Evolutionary conservation across 1,140 invertebrate genomes (phyloP), one percentile per base, ranked within the genome.

Genomic region (Aplysia californica): DNA sequence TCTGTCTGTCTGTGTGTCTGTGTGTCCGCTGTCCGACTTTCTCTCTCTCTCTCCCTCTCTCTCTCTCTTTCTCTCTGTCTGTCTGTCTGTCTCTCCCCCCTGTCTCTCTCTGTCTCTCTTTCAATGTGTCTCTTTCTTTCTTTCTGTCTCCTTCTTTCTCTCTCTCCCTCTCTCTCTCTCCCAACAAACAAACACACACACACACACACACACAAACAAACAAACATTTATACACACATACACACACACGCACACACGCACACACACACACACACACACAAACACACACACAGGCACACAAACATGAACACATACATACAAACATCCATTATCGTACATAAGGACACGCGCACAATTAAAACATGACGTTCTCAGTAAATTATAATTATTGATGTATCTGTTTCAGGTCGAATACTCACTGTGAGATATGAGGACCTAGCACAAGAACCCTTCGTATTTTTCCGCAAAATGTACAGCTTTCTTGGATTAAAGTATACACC

Each of bases 361-460:
- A 15, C 44, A 50, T 50, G n/a, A 15, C n/a, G 44, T 50, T 50
- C 44, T 61, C 58, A 6, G 44, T 50, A 61, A 61, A 61, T 18
- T 29, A 61, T 61, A 18, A 61, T 23, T 61, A 61, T 31, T 18
- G 26, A 6, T 26, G 26, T 23, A 33, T 36, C 4, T 35, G 2
- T 6, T 10, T 36, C 35, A 65, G 66, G 55, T 36, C 44, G 35
- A 66, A 65, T 78, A 41, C 21, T 78, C 56, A 64, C 61, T 23
- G 33, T 78, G n/a, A 41, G 55, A 35, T 78, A 78, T 39, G 77
- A 78, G 55, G 77, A 78, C 36, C 35, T 75, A 23, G 71, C 66
- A 10, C 36, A 59, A 26, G 20, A 74, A 4, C 71, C 70, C 2
- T 18, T 68, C 23, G 31, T 20, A 18, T 10, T 59, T 20, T 33